A percentile compares a stretch with the other conserved stretches of the same genome.
Conservation (phyloP, 2,888 invertebrate genomes). For the Aelia acuminata region DNA sequence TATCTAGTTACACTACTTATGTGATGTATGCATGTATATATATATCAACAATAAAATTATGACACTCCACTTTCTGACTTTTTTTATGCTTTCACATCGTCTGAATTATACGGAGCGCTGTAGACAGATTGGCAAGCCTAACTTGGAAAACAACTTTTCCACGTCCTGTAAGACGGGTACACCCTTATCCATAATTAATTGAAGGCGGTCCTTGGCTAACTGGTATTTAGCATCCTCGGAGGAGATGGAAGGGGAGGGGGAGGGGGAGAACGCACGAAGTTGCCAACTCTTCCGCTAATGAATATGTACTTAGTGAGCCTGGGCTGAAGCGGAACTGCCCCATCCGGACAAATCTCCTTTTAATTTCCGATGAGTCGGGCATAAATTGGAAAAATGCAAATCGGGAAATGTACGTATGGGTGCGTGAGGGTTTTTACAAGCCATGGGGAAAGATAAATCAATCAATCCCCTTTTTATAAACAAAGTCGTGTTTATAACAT, state of each 20-base stretch:
- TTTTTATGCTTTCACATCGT: neutral
- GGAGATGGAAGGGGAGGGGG: no score
- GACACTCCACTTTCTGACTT: neutral
- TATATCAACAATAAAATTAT: neutral
- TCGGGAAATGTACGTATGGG: neutral
- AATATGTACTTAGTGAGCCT: slow-evolving; percentile 15
- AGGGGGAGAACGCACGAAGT: neutral
- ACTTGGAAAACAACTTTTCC: neutral
- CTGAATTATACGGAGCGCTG: neutral
- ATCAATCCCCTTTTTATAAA: neutral
- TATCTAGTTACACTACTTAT: neutral
- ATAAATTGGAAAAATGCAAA: slow-evolving; percentile 59
- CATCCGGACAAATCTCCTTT: slow-evolving; percentile 55
- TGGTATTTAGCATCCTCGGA: neutral
- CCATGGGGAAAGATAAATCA: neutral
- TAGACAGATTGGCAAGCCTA: neutral
- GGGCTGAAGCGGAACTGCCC: neutral
- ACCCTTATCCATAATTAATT: slow-evolving; percentile 8
- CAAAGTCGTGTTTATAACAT: neutral
- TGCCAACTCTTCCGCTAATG: neutral
- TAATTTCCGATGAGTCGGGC: slow-evolving; percentile 58
- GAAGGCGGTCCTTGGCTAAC: neutral
- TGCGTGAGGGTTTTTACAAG: neutral
- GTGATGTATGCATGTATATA: neutral
- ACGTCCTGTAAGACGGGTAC: slow-evolving; percentile 27